Conservation (phyloP, 2,888 invertebrate species). For the Aplocera efformata region DNA sequence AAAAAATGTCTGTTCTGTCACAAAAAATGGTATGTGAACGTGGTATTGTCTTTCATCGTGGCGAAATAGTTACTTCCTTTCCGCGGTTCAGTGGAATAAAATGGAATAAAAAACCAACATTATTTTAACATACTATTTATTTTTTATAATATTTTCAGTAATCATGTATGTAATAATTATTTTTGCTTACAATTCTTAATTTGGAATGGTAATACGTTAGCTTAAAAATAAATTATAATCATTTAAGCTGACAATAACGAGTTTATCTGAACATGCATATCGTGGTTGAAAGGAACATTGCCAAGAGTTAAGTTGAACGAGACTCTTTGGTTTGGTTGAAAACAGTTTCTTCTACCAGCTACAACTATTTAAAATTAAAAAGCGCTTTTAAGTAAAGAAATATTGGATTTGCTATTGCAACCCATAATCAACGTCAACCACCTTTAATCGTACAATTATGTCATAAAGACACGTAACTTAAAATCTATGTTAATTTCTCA, state of each 20-base stretch:
- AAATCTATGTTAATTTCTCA: slow-evolving; percentile 65
- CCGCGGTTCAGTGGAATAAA: too few species aligned
- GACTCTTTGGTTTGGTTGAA: slow-evolving; percentile 73
- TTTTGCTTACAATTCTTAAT: slow-evolving; percentile 74
- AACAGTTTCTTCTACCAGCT: slow-evolving; percentile 43
- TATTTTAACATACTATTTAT: slow-evolving; percentile 65
- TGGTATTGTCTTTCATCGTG: too few species aligned
- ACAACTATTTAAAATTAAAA: slow-evolving; percentile 40
- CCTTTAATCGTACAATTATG: slow-evolving; percentile 8
- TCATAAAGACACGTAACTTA: slow-evolving; percentile 33
- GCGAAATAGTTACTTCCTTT: too few species aligned
- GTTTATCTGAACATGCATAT: slow-evolving; percentile 54
- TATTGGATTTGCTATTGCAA: slow-evolving; percentile 41
- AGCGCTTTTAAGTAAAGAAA: slow-evolving; percentile 31
- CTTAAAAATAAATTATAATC: slow-evolving; percentile 76
- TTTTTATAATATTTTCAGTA: slow-evolving; percentile 70
- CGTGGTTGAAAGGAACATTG: slow-evolving; percentile 52
- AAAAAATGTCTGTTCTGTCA: too few species aligned
- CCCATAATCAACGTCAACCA: slow-evolving; percentile 31
- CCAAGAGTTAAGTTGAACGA: slow-evolving; percentile 67
- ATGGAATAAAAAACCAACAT: slow-evolving; percentile 21
- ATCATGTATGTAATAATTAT: slow-evolving; percentile 68
- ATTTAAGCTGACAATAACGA: slow-evolving; percentile 47
- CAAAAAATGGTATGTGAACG: too few species aligned
- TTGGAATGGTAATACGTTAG: slow-evolving; percentile 77